Evolutionary conservation across 2,113 vertebrate species (phyloP), one percentile per base, ranked within the genome.

Genomic region (Pseudorasbora parva): DNA sequence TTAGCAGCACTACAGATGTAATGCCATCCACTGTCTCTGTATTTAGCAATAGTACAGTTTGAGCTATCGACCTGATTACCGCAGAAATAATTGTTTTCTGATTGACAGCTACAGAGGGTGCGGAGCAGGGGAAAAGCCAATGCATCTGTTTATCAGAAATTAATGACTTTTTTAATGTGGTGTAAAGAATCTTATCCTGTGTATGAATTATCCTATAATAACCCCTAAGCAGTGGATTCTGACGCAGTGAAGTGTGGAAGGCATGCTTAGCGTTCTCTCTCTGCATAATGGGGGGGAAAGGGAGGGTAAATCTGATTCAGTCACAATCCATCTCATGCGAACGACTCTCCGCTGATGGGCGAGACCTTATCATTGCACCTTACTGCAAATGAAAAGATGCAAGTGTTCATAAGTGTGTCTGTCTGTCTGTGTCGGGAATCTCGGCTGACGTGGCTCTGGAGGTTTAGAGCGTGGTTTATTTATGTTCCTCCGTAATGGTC

Each of bases 71-170:
- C 86, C 86, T 88, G 91, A 90, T 92, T 90, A 90, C 79, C 60
- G 68, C 76, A 60, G 79, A 86, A 81, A 87, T 90, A 88, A 89
- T 88, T 91, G 87, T 86, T 89, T 90, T 85, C 75, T 86, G 87
- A 89, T 80, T 91, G 90, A 89, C 86, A 89, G 87, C 82, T 89
- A 86, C 82, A 87, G 68, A 82, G 86, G 80, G 41, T 86, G 83
- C 79, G 76, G 49, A 85, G 75, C 1, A 6, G 27, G 49, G 64
- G 8, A 11, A 43, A 74, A 59, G 25, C 79, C 68, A 76, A 64
- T 82, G 86, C 87, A 89, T 89, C 86, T 89, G 90, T 88, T 91
- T 91, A 91, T 91, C 84, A 84, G 85, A 89, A 86, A 89, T 89
- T 88, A 91, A 91, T 92, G 82, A 84, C 86, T 33, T 91, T 89